Evolutionary conservation across 2,888 invertebrate species (phyloP).

Genomic region (Cantharis flavilabris): DNA sequence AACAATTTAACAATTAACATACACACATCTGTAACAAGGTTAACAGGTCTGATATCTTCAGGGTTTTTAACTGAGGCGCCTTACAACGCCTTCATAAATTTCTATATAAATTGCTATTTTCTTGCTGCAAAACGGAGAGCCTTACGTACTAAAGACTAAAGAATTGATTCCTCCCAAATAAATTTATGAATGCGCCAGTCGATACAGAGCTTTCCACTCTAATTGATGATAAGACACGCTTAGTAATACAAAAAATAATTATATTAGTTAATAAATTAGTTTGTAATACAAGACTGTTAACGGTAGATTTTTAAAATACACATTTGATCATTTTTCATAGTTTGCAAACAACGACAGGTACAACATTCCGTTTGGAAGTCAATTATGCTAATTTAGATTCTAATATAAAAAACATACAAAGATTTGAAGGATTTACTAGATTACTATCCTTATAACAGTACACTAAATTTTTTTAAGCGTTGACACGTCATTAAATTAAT

Average conservation of each 20-base stretch:
- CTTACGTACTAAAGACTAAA: no score
- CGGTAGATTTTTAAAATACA: constrained; percentile 3
- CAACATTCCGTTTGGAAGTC: background rate
- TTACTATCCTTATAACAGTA: background rate
- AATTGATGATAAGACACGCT: background rate
- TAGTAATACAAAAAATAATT: background rate
- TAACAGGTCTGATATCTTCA: constrained; percentile 3
- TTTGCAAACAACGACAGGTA: background rate
- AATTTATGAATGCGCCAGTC: background rate
- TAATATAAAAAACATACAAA: background rate
- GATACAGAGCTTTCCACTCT: background rate
- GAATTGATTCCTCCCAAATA: background rate
- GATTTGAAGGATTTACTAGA: background rate
- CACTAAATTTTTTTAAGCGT: constrained; percentile 5
- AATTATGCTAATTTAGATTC: constrained; percentile 2
- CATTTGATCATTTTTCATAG: constrained; percentile 2
- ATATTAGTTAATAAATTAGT: constrained; percentile 2
- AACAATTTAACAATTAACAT: constrained; percentile 2
- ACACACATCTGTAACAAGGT: constrained; percentile 1
- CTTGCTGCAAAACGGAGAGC: background rate
- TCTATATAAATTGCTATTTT: background rate
- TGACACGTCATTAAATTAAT: constrained; percentile 10
- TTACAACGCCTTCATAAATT: background rate
- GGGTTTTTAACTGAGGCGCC: constrained; percentile 12
- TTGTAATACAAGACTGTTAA: background rate